These are phyloP conservation scores for Nasonia longicornis DNA, from an alignment of 1,140 invertebrate species.

Conservation along the genomic window DNA sequence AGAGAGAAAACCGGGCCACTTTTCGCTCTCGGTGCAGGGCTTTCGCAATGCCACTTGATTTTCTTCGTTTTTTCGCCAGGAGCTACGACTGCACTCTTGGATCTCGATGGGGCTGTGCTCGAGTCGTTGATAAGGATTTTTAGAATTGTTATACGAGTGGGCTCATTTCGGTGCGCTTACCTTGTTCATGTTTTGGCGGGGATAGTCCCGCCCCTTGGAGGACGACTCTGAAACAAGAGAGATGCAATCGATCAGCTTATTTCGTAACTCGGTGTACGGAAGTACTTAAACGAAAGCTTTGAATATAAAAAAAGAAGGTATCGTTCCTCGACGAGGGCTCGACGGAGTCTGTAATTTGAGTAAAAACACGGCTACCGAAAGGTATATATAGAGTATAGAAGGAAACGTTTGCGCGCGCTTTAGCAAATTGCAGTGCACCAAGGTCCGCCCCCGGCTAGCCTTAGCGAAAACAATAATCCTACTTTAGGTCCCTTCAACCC, in stretches of 20 bases:
- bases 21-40: not conserved
- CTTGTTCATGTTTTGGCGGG: conserved; percentile 70
- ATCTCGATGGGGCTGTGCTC: not conserved
- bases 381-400: not conserved
- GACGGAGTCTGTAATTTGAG: not conserved
- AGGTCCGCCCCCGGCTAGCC: not conserved
- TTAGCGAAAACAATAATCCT: conserved; percentile 54
- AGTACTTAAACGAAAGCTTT: not conserved
- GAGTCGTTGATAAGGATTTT: not conserved
- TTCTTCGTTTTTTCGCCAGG: not conserved
- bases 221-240: conserved; percentile 64
- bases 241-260: conserved; percentile 18
- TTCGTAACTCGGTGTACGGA: not conserved
- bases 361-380: not conserved
- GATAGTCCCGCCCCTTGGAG: conserved; percentile 63
- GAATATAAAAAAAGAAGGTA: not conserved
- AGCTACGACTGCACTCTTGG: not conserved
- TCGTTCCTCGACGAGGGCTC: not conserved
- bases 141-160: no score
- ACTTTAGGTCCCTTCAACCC: conserved; percentile 53
- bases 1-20: not conserved
- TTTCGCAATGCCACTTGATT: not conserved
- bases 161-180: conserved; percentile 53
- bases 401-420: conserved; percentile 8
- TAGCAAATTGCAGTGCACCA: conserved; percentile 25